Percentiles rank a stretch among this genome's conserved stretches.
phyloP scores from a whole-genome alignment of 1,140 invertebrate species.

The Adoxophyes honmai region DNA sequence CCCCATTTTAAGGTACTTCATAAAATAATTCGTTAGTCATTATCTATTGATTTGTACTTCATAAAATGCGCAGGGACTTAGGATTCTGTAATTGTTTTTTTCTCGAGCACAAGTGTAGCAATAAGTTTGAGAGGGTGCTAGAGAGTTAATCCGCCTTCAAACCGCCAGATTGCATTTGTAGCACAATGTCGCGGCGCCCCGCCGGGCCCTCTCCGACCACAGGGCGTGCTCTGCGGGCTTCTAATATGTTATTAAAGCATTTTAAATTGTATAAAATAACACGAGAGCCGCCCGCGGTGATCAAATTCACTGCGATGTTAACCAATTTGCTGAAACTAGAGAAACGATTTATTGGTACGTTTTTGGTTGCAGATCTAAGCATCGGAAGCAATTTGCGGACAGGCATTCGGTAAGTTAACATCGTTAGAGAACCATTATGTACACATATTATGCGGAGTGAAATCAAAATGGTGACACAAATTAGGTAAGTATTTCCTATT shows the following conservation, averaged over 20 bases:
- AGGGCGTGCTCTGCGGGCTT: conserved; percentile 1
- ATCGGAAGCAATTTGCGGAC: background rate
- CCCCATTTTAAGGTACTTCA: too few relatives aligned
- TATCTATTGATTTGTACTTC: too few relatives aligned
- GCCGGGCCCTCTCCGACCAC: background rate
- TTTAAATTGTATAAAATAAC: conserved; percentile 15
- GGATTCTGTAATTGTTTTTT: too few relatives aligned
- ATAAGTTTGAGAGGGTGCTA: conserved; percentile 7
- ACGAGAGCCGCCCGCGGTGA: conserved; percentile 8
- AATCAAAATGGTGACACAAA: too few relatives aligned
- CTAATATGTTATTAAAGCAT: conserved; percentile 13
- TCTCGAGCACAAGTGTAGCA: background rate
- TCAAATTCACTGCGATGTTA: conserved; percentile 4
- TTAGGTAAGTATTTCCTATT: too few relatives aligned
- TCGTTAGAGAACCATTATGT: too few relatives aligned
- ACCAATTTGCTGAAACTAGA: conserved; percentile 6
- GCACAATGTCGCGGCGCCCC: conserved; percentile 8
- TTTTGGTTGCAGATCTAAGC: too few relatives aligned
- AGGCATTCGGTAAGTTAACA: too few relatives aligned
- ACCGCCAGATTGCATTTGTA: conserved; percentile 12
- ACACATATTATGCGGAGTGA: too few relatives aligned
- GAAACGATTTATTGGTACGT: too few relatives aligned
- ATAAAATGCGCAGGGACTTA: too few relatives aligned
- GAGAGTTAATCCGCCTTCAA: conserved; percentile 7
- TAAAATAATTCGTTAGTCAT: too few relatives aligned